Evolutionary conservation across 2,888 invertebrate species (phyloP), one percentile per base, ranked within the genome.

Genomic region (Campopleginae sp.): DNA sequence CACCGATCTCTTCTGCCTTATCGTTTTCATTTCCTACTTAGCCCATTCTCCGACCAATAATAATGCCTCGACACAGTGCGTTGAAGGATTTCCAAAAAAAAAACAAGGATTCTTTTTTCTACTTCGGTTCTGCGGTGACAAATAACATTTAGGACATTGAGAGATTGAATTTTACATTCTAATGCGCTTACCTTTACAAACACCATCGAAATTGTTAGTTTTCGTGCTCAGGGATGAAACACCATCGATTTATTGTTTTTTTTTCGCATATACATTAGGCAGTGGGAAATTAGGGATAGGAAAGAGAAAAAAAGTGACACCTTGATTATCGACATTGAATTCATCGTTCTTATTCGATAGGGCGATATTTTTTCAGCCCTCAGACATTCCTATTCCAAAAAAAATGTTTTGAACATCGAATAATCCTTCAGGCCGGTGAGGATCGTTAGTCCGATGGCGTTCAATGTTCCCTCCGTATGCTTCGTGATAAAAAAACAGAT

Each of bases 21-120:
- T 58, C 58, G 58, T 58, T 27, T 58, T 58, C 58, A 58, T 58
- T 44, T 27, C 51, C 68, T 71, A 76, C 51, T 51, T 61, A 38
- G 33, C 46, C 71, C 61, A 42, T 51, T 68, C 61, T 54, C 68
- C 33, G 7, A 58, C 58, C 14, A 58, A 58, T 14, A 27, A 58
- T 14, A 58, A 58, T 27, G n/a, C 58, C 58, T 58, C 8, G 58
- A 27, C 12, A 27, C 27, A 27, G 14, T 12, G 4, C 27, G 0
- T 5, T 14, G 27, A 58, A 58, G 27, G 27, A 14, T 58, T 54
- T 23, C 54, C 1, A 14, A 58, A 58, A 6, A 17, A 48, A 48
- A 48, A n/a, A 48, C 46, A 48, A n/a, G 2, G 46, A 27, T 58
- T 58, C 12, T 58, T n/a, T 54, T 12, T 19, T 19, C 4, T 12